Conservation (phyloP, 2,797 vertebrate species). For the Pseudochromis fuscus region DNA sequence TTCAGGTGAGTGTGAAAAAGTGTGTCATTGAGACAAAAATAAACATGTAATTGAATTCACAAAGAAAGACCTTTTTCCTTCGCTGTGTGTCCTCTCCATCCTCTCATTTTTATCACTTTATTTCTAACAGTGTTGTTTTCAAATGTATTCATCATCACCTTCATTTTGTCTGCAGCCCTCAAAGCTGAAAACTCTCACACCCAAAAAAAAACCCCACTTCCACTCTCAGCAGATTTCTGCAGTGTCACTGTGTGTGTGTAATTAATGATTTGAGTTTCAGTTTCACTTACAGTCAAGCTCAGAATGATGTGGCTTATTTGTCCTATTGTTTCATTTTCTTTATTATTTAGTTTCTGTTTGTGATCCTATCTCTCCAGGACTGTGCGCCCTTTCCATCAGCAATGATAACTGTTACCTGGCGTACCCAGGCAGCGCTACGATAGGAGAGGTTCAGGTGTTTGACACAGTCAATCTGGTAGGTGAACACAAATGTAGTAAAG, state of each 20-base stretch:
- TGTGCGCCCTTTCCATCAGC: conserved; percentile 97
- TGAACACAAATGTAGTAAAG: conserved; percentile 9
- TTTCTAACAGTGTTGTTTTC: not conserved
- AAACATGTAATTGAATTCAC: no score
- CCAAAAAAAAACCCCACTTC: not conserved
- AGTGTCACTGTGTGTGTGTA: not conserved
- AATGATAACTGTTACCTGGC: conserved; percentile 99
- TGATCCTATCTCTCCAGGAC: conserved; percentile 79
- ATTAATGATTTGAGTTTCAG: not conserved
- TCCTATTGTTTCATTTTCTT: not conserved
- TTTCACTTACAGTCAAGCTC: not conserved
- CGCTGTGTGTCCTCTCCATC: no score
- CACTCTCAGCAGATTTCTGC: not conserved
- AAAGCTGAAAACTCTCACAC: conserved; percentile 6
- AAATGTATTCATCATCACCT: not conserved
- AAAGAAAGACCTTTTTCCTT: no score
- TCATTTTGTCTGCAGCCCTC: not conserved
- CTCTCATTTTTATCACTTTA: not conserved
- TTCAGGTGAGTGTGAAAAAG: conserved; percentile 84
- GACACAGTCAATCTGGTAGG: conserved; percentile 98
- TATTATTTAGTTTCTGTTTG: conserved; percentile 4
- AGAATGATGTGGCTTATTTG: not conserved
- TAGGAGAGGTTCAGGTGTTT: conserved; percentile 98
- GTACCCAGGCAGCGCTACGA: conserved; percentile 96
- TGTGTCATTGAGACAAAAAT: no score